Percentiles rank a stretch among this genome's conserved stretches.
Conservation (phyloP, 2,888 invertebrate genomes). For the Nemotelus pantherinus region DNA sequence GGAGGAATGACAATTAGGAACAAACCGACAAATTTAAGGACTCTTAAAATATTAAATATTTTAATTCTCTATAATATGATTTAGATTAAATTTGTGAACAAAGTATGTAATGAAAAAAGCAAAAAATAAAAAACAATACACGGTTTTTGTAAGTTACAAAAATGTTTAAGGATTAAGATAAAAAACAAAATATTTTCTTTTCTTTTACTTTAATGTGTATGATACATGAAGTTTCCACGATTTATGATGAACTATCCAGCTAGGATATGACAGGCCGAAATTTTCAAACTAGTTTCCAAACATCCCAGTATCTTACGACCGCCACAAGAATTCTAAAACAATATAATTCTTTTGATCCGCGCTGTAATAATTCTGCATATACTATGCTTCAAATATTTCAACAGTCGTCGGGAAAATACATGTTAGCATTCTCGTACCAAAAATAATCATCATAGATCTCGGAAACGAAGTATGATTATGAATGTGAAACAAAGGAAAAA, state of each 20-base stretch:
- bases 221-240: not conserved
- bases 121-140: conserved; percentile 14
- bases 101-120: not conserved
- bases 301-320: too few species aligned
- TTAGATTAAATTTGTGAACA: conserved; percentile 27
- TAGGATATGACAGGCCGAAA: too few species aligned
- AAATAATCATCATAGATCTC: too few species aligned
- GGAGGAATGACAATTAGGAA: not conserved
- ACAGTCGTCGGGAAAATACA: too few species aligned
- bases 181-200: conserved; percentile 1
- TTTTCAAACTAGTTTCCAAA: too few species aligned
- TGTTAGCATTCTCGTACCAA: too few species aligned
- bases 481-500: not conserved
- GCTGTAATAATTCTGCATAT: too few species aligned
- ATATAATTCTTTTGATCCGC: too few species aligned
- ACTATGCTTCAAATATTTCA: too few species aligned
- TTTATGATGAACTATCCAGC: too few species aligned
- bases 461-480: not conserved
- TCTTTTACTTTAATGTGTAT: conserved; percentile 5
- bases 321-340: too few species aligned
- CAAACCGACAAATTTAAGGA: conserved; percentile 14
- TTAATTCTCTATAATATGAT: conserved; percentile 9
- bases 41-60: conserved; percentile 13
- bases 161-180: conserved; percentile 13
- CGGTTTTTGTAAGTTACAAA: conserved; percentile 33